These are phyloP conservation scores for Psix sp. DNA, from an alignment of 1,140 invertebrate genomes.

Conservation along the genomic window DNA sequence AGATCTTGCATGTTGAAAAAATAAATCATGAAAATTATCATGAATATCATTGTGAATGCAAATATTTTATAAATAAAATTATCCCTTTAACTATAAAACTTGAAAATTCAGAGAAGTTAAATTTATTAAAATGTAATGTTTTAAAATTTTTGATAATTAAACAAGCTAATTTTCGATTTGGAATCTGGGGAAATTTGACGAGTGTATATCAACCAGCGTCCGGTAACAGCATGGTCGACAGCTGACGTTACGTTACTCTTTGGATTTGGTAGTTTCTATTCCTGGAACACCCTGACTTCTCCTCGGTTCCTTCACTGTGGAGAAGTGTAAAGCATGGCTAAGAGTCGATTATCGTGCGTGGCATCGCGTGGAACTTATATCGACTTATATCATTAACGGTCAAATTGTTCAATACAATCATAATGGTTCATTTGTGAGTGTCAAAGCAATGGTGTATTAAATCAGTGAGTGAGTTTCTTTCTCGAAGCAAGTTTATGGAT, in stretches of 20 bases:
- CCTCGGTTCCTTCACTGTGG: conserved; percentile 64
- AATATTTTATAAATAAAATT: too few species aligned
- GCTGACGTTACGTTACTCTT: conserved; percentile 59
- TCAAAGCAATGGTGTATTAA: not conserved
- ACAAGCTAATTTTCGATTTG: not conserved
- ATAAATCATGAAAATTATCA: too few species aligned
- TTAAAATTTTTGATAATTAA: too few species aligned
- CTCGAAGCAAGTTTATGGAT: too few species aligned
- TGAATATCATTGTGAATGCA: too few species aligned
- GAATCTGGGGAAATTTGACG: conserved; percentile 2
- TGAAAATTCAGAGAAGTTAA: too few species aligned
- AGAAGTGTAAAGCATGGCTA: conserved; percentile 58
- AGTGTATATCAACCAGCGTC: conserved; percentile 20
- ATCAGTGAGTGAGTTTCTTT: not conserved
- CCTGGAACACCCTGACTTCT: conserved; percentile 73
- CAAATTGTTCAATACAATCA: not conserved
- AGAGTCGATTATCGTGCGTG: conserved; percentile 64
- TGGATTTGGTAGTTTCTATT: conserved; percentile 73
- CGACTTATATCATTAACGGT: conserved; percentile 56
- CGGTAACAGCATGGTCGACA: conserved; percentile 41
- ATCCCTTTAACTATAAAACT: too few species aligned
- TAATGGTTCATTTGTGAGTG: too few species aligned
- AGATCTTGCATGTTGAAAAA: too few species aligned
- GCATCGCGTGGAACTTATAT: conserved; percentile 58
- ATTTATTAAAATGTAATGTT: too few species aligned